A percentile compares a stretch with the other conserved stretches of the same genome.
phyloP scores from a whole-genome alignment of 2,113 vertebrate genomes.

The Eulemur rufifrons region DNA sequence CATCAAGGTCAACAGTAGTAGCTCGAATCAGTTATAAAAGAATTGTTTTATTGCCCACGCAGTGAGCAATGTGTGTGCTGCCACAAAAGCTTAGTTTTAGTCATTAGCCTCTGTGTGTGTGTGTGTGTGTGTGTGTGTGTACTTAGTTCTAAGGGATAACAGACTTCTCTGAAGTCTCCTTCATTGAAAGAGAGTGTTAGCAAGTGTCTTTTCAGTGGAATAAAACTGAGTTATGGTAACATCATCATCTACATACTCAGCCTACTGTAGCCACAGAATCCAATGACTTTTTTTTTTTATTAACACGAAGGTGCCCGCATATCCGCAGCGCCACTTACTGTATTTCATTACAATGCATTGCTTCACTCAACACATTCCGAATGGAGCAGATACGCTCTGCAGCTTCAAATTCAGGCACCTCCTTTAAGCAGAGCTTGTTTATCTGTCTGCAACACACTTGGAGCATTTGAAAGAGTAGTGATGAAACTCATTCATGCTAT shows the following conservation, averaged over 20 bases:
- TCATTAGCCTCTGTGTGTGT: background rate
- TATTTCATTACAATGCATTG: constrained; percentile 71
- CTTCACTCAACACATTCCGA: constrained; percentile 61
- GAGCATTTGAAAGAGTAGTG: constrained; percentile 58
- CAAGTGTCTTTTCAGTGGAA: constrained; percentile 44
- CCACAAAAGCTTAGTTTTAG: background rate
- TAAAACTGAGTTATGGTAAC: constrained; percentile 41
- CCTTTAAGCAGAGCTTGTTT: constrained; percentile 55
- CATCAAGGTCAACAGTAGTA: constrained; percentile 48
- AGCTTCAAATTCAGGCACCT: constrained; percentile 66
- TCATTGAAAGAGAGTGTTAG: background rate
- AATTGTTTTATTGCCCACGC: constrained; percentile 61
- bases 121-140: background rate
- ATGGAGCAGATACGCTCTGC: constrained; percentile 50
- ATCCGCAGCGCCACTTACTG: constrained; percentile 38
- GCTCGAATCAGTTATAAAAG: constrained; percentile 66
- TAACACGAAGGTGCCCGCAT: constrained; percentile 55
- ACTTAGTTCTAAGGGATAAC: constrained; percentile 20
- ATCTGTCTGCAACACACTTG: constrained; percentile 43
- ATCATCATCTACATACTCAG: constrained; percentile 48
- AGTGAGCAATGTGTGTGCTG: background rate
- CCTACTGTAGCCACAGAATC: constrained; percentile 18
- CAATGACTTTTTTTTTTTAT: constrained; percentile 22
- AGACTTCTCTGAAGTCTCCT: constrained; percentile 58
- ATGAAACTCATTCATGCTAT: constrained; percentile 57